phyloP scores from a whole-genome alignment of 2,113 vertebrate species.

The Dromas ardeola region DNA sequence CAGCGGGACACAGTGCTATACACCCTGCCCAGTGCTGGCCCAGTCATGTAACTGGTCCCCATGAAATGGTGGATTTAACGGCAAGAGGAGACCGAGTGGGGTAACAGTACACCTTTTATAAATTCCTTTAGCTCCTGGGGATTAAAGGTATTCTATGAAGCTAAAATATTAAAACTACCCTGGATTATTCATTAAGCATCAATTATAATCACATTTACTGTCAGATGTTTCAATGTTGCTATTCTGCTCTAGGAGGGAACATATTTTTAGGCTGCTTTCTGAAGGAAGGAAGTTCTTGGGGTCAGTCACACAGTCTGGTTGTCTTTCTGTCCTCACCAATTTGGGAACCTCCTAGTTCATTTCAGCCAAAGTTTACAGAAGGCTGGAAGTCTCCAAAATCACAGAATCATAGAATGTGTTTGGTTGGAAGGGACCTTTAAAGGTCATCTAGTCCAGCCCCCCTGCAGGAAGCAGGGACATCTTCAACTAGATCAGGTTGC shows the following conservation, averaged over 20 bases:
- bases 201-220: conserved; percentile 30
- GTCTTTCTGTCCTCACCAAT: not conserved
- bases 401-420: no score
- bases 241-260: not conserved
- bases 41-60: not conserved
- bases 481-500: no score
- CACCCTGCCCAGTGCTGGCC: not conserved
- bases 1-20: not conserved
- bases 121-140: not conserved
- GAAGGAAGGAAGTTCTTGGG: not conserved
- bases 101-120: not conserved
- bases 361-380: not conserved
- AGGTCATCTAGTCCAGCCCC: no score
- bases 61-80: not conserved
- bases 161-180: conserved; percentile 46
- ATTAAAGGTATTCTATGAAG: not conserved
- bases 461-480: no score
- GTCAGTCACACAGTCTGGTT: not conserved
- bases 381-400: not conserved
- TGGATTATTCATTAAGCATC: conserved; percentile 57
- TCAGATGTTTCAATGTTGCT: not conserved
- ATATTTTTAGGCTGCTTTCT: conserved; percentile 3
- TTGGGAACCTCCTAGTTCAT: not conserved
- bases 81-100: not conserved
- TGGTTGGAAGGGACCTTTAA: no score